These are phyloP conservation scores for Mungos mungo DNA, from an alignment of 2,113 vertebrate species.

Conservation along the genomic window DNA sequence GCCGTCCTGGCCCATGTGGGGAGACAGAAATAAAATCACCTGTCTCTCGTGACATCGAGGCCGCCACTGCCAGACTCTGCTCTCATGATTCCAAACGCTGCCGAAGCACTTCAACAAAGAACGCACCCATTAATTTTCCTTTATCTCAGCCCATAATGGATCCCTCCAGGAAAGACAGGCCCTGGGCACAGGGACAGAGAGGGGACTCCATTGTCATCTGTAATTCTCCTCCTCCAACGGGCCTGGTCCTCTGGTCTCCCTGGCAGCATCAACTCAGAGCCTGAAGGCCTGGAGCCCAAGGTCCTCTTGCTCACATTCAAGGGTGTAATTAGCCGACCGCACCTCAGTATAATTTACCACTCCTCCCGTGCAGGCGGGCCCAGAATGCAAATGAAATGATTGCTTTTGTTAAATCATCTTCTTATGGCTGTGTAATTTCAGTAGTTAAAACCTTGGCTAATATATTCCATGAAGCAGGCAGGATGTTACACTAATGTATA, in stretches of 20 bases:
- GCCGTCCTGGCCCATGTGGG: background rate
- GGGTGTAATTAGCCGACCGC: constrained; percentile 59
- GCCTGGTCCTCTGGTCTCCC: background rate
- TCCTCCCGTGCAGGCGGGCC: constrained; percentile 35
- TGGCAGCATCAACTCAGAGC: constrained; percentile 48
- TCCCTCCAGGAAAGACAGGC: constrained; percentile 44
- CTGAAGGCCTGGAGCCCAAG: background rate
- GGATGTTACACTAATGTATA: constrained; percentile 71
- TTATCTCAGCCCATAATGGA: background rate
- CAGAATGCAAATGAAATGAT: constrained; percentile 80
- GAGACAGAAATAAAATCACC: constrained; percentile 56
- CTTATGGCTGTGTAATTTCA: constrained; percentile 79
- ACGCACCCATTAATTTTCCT: constrained; percentile 23
- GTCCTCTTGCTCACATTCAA: constrained; percentile 65
- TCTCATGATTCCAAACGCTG: constrained; percentile 72
- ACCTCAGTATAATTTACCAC: constrained; percentile 53
- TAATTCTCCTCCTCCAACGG: constrained; percentile 16
- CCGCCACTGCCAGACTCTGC: constrained; percentile 47
- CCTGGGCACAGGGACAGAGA: background rate
- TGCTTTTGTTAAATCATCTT: constrained; percentile 80
- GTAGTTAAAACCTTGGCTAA: constrained; percentile 84
- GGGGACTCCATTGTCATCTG: background rate
- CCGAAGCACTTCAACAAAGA: constrained; percentile 60
- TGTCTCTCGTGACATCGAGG: constrained; percentile 57
- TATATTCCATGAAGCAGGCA: constrained; percentile 63